A percentile compares a stretch with the other conserved stretches of the same genome.
Evolutionary conservation across 2,888 invertebrate genomes (phyloP).

Genomic region (Zelleria hepariella): DNA sequence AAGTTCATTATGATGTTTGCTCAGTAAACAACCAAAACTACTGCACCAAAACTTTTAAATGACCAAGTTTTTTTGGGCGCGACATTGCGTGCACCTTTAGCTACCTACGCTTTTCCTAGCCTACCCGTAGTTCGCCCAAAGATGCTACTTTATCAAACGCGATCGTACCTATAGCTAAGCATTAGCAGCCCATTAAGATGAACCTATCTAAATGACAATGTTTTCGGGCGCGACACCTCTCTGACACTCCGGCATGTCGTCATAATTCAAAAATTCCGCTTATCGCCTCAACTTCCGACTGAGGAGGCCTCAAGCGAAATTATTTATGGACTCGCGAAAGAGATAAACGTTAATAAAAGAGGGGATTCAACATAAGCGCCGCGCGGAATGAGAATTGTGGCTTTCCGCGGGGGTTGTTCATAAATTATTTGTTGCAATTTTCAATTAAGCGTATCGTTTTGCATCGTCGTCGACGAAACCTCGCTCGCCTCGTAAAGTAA

Average conservation of each 20-base stretch:
- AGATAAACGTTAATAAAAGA: slow-evolving; percentile 13
- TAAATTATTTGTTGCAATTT: neutral
- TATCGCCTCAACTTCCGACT: slow-evolving; percentile 4
- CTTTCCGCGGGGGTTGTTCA: neutral
- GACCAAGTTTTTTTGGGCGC: too few relatives aligned
- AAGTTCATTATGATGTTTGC: too few relatives aligned
- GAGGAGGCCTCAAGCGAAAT: slow-evolving; percentile 8
- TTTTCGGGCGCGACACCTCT: neutral
- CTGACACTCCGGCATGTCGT: slow-evolving; percentile 7
- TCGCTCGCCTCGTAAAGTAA: too few relatives aligned
- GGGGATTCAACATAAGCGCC: neutral
- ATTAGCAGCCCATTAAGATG: neutral
- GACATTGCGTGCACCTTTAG: too few relatives aligned
- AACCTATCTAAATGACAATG: neutral
- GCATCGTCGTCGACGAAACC: too few relatives aligned
- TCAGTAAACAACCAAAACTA: too few relatives aligned
- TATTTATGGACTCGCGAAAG: slow-evolving; percentile 13
- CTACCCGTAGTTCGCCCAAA: too few relatives aligned
- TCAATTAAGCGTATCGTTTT: too few relatives aligned
- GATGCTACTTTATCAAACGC: too few relatives aligned
- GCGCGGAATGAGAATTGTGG: neutral
- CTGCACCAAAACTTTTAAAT: too few relatives aligned
- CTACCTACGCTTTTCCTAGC: too few relatives aligned
- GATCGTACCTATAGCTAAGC: too few relatives aligned
- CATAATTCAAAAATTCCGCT: slow-evolving; percentile 12